Base-by-base conservation (phyloP, 2,113 vertebrate genomes). In the Hoplias malabaricus region DNA sequence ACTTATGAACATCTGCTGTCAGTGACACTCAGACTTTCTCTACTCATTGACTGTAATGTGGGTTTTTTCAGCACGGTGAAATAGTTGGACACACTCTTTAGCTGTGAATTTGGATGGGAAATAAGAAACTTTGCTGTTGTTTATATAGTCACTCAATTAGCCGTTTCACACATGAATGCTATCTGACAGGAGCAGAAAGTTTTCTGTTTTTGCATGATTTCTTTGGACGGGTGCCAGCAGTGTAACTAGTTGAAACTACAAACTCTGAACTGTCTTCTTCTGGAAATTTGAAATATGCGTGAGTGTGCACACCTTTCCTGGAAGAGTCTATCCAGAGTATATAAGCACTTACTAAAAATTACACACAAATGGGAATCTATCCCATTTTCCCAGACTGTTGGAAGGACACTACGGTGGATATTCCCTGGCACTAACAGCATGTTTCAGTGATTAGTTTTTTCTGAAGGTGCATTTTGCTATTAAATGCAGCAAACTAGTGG, bases 71-170 rank as follows among this genome's bases (percentile, higher is more conserved):
- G 8, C 19, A 42, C 29, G 34, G 25, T 69, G 16, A 69, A 69
- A 77, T 46, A 11, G 29, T 27, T 77, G 68, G 66, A 65, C 75
- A 65, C 31, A 43, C 54, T 46, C 54, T 48, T 62, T 69, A 77
- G 29, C 9, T 57, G n/a, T 42, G 12, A 70, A 50, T 50, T 56
- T 27, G 54, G 19, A 57, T 62, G 54, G 54, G 62, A 69, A 77
- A 70, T 61, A 19, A 25, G 25, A 46, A 61, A 13, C 61, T 75
- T 54, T 27, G 56, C 54, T 50, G 16, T 42, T 70, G 40, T 77
- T 77, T 77, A 77, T 70, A 31, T 54, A 69, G 31, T 69, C 48
- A 59, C 75, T 36, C 50, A 69, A 13, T 77, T 62, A 69, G 54
- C 27, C 16, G 29, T 69, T 50, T 61, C 46, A 69, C 56, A 61